Conservation (phyloP, 2,797 vertebrate genomes). For the Fundulus diaphanus region DNA sequence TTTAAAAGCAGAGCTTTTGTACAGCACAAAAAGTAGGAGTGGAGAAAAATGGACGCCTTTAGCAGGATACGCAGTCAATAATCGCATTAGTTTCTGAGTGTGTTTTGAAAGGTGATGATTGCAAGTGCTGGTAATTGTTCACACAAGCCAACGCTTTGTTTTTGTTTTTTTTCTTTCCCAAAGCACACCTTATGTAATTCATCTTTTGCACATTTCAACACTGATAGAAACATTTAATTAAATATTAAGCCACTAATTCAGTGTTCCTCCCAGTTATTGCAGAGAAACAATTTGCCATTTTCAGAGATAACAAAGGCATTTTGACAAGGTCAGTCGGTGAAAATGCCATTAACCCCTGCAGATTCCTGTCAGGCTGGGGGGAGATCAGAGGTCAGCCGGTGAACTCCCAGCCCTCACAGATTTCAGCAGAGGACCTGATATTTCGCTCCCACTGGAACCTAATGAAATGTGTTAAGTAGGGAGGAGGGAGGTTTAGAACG, state of each 20-base stretch:
- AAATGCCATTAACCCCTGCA: slow-evolving; percentile 70
- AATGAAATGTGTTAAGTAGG: slow-evolving; percentile 69
- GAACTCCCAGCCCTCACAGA: slow-evolving; percentile 51
- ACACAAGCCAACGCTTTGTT: slow-evolving; percentile 1
- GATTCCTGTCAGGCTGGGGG: slow-evolving; percentile 53
- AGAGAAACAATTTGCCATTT: slow-evolving; percentile 34
- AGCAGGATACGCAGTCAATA: slow-evolving; percentile 36
- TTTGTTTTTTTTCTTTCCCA: background rate
- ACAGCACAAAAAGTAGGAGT: slow-evolving; percentile 21
- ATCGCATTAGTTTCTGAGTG: slow-evolving; percentile 37
- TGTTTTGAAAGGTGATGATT: slow-evolving; percentile 48
- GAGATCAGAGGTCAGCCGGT: slow-evolving; percentile 66
- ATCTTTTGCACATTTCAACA: slow-evolving; percentile 8
- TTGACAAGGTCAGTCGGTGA: slow-evolving; percentile 69
- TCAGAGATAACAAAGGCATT: slow-evolving; percentile 60
- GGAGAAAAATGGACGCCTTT: slow-evolving; percentile 8
- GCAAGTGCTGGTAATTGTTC: slow-evolving; percentile 35
- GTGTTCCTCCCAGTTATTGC: slow-evolving; percentile 38
- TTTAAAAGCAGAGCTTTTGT: slow-evolving; percentile 37
- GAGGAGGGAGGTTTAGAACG: slow-evolving; percentile 36
- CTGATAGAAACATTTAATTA: slow-evolving; percentile 31
- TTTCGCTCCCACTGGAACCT: slow-evolving; percentile 58
- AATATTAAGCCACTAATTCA: slow-evolving; percentile 23
- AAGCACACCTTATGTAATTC: slow-evolving; percentile 10
- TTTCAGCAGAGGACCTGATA: slow-evolving; percentile 58